phyloP scores from a whole-genome alignment of 2,888 invertebrate species.

The Ophion costatus region DNA sequence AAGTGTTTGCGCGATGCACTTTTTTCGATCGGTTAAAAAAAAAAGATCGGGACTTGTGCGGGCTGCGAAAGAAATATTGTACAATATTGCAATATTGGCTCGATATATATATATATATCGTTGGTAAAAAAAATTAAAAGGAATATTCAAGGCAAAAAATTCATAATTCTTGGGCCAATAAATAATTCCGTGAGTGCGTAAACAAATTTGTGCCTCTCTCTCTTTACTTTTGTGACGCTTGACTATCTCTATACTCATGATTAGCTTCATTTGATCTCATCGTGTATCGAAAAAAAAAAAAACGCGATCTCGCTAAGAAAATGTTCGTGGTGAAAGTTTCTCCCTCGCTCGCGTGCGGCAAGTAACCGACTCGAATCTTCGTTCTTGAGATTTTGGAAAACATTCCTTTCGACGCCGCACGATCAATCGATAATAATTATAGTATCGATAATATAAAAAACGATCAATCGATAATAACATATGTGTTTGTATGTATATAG shows the following conservation, averaged over 20 bases:
- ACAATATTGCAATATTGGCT: slow-evolving; percentile 32
- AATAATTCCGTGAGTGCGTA: slow-evolving; percentile 47
- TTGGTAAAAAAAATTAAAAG: slow-evolving; percentile 29
- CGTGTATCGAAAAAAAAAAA: slow-evolving; percentile 17
- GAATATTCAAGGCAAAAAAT: slow-evolving; percentile 19
- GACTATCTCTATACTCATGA: background rate
- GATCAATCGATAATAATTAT: slow-evolving; percentile 39
- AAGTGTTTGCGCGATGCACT: slow-evolving; percentile 41
- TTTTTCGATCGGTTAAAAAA: slow-evolving; percentile 36
- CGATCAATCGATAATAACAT: slow-evolving; percentile 54
- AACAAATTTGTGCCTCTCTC: slow-evolving; percentile 38
- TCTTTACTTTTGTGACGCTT: background rate
- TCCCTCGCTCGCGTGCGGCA: slow-evolving; percentile 1
- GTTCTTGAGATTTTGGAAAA: background rate
- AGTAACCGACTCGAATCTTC: slow-evolving; percentile 35
- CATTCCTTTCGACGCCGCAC: slow-evolving; percentile 24
- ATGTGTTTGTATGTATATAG: slow-evolving; percentile 46
- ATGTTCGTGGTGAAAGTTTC: slow-evolving; percentile 8
- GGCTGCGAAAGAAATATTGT: slow-evolving; percentile 45
- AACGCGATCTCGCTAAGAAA: slow-evolving; percentile 27
- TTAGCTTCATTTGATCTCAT: background rate
- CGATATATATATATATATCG: slow-evolving; percentile 12
- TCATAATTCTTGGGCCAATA: slow-evolving; percentile 27
- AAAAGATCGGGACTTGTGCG: slow-evolving; percentile 52
- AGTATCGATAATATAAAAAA: slow-evolving; percentile 50